These are phyloP conservation scores for Pogonocherus hispidulus DNA, from an alignment of 2,888 invertebrate species.

Conservation along the genomic window DNA sequence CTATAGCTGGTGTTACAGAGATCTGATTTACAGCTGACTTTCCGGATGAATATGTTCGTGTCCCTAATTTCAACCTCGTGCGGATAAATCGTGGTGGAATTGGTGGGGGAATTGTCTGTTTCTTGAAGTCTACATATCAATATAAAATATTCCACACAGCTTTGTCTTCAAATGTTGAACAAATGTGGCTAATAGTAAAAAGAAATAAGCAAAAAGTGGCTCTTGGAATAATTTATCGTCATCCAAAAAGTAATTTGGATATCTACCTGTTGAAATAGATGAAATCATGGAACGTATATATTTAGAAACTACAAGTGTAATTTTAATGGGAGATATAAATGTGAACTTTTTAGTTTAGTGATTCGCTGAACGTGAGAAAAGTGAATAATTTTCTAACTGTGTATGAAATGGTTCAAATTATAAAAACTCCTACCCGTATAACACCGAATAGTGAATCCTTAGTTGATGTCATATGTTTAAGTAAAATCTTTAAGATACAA, in stretches of 20 bases:
- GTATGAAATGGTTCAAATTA: conserved; percentile 10
- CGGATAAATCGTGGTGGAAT: conserved; percentile 11
- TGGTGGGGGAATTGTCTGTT: conserved; percentile 14
- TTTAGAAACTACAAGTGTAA: conserved; percentile 6
- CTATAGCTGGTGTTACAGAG: conserved; percentile 18
- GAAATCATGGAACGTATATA: conserved; percentile 20
- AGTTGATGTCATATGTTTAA: conserved; percentile 19
- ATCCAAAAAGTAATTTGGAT: conserved; percentile 14
- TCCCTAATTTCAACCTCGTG: conserved; percentile 23
- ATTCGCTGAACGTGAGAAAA: conserved; percentile 10
- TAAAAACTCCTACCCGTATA: conserved; percentile 14
- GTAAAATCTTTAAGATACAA: conserved; percentile 10
- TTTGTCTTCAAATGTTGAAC: conserved; percentile 9
- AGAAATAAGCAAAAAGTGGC: not conserved
- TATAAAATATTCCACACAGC: conserved; percentile 14
- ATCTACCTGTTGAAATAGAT: conserved; percentile 13
- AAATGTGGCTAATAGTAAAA: conserved; percentile 17
- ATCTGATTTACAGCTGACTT: conserved; percentile 17
- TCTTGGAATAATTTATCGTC: conserved; percentile 21
- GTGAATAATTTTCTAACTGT: conserved; percentile 8
- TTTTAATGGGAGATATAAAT: conserved; percentile 24
- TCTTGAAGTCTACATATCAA: conserved; percentile 2
- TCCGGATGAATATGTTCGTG: conserved; percentile 3
- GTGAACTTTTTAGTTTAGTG: not conserved
- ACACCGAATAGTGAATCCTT: conserved; percentile 6